phyloP scores from a whole-genome alignment of 2,113 vertebrate species.

The Melanotaenia duboulayi region DNA sequence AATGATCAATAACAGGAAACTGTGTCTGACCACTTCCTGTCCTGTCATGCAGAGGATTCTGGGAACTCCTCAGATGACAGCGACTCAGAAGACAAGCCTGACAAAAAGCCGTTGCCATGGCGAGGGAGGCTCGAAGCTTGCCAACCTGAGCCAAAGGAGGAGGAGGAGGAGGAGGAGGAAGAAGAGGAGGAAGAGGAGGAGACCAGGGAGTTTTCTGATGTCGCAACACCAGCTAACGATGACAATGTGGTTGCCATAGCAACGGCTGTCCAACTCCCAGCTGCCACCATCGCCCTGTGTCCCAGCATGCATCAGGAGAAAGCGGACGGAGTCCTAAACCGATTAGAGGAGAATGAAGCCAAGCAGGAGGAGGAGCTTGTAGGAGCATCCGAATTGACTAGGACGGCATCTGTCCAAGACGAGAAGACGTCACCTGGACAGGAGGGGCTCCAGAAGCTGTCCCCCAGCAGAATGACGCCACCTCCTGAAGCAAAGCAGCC shows the following conservation, averaged over 20 bases:
- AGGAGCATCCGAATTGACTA: background rate
- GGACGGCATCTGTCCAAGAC: background rate
- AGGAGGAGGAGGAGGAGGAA: conserved; percentile 52
- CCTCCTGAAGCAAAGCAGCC: conserved; percentile 28
- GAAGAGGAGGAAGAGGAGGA: conserved; percentile 48
- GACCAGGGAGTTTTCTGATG: background rate
- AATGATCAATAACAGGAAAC: too few relatives aligned
- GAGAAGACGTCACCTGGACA: conserved; percentile 23
- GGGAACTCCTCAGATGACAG: conserved; percentile 85
- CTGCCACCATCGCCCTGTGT: conserved; percentile 65
- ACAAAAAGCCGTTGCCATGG: conserved; percentile 82
- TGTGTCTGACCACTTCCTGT: background rate
- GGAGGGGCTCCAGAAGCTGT: conserved; percentile 3
- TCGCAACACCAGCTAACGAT: fast-evolving
- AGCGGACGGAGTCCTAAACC: conserved; percentile 33
- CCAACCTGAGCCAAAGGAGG: conserved; percentile 69
- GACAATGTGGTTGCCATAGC: background rate
- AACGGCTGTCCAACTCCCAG: background rate
- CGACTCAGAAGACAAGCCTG: conserved; percentile 77
- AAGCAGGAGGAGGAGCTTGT: conserved; percentile 60
- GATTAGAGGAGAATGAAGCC: conserved; percentile 41
- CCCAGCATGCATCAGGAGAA: conserved; percentile 79
- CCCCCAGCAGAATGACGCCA: conserved; percentile 11
- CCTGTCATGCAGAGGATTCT: conserved; percentile 71
- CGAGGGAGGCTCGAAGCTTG: conserved; percentile 76